A percentile compares a stretch with the other conserved stretches of the same genome.
Evolutionary conservation across 1,140 invertebrate species (phyloP).

Genomic region (Cephus cinctus): DNA sequence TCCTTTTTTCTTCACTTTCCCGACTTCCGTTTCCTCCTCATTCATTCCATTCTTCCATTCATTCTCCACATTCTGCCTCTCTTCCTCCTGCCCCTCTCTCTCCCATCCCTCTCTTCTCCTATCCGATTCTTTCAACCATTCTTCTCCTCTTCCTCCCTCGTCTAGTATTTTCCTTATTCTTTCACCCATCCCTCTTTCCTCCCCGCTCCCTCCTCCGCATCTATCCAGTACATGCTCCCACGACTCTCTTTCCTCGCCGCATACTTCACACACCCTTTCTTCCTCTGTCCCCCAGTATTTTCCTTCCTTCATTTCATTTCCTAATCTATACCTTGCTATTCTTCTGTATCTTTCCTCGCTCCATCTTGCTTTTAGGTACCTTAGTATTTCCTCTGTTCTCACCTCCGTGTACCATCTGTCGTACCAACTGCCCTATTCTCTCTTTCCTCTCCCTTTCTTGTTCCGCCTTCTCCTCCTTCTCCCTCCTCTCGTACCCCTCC

Average conservation of each 20-base stretch:
- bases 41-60: too few relatives aligned
- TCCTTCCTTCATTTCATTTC: background rate
- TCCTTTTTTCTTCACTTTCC: too few relatives aligned
- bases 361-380: background rate
- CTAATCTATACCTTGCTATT: background rate
- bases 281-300: background rate
- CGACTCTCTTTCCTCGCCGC: background rate
- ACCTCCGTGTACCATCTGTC: background rate
- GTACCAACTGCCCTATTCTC: background rate
- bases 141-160: background rate
- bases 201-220: background rate
- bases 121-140: background rate
- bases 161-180: slow-evolving; percentile 1
- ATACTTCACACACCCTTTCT: background rate
- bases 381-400: background rate
- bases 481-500: background rate
- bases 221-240: background rate
- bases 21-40: too few relatives aligned
- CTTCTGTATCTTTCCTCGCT: background rate
- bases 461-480: background rate
- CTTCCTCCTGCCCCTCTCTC: too few relatives aligned
- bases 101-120: background rate
- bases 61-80: too few relatives aligned
- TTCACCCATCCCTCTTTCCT: too few relatives aligned
- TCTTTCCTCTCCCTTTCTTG: background rate